Evolutionary conservation across 2,888 invertebrate genomes (phyloP).

Genomic region (Dermolepida albohirtum): DNA sequence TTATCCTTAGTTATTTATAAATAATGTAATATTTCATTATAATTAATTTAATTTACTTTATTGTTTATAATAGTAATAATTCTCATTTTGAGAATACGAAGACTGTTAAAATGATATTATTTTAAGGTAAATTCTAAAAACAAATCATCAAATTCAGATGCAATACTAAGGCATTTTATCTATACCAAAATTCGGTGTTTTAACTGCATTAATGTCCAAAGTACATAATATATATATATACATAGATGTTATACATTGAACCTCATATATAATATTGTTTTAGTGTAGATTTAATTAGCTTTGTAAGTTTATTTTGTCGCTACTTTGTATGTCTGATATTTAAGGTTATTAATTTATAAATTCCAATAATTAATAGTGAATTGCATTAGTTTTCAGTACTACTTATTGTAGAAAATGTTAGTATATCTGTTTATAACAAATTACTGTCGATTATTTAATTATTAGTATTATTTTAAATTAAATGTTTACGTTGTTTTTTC

Average conservation of each 20-base stretch:
- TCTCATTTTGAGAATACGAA: slow-evolving; percentile 19
- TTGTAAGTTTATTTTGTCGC: slow-evolving; percentile 30
- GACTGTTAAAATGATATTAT: slow-evolving; percentile 20
- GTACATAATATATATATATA: slow-evolving; percentile 6
- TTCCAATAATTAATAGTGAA: slow-evolving; percentile 9
- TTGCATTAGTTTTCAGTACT: background rate
- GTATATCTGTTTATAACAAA: background rate
- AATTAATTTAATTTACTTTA: background rate
- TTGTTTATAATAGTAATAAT: slow-evolving; percentile 11
- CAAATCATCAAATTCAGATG: no score
- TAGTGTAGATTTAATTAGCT: slow-evolving; percentile 10
- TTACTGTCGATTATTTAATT: background rate
- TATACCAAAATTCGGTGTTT: background rate
- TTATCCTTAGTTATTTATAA: background rate
- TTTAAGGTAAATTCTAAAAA: background rate
- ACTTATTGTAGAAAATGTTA: slow-evolving; percentile 4
- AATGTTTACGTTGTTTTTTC: background rate
- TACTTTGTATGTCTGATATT: slow-evolving; percentile 42
- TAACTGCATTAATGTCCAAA: slow-evolving; percentile 23
- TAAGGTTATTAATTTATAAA: slow-evolving; percentile 14
- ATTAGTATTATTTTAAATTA: slow-evolving; percentile 2
- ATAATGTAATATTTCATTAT: slow-evolving; percentile 18
- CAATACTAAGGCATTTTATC: no score
- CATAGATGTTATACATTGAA: slow-evolving; percentile 13
- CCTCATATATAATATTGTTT: slow-evolving; percentile 25